Evolutionary conservation across 2,797 vertebrate genomes (phyloP).

Genomic region (Eulemur rubriventer): DNA sequence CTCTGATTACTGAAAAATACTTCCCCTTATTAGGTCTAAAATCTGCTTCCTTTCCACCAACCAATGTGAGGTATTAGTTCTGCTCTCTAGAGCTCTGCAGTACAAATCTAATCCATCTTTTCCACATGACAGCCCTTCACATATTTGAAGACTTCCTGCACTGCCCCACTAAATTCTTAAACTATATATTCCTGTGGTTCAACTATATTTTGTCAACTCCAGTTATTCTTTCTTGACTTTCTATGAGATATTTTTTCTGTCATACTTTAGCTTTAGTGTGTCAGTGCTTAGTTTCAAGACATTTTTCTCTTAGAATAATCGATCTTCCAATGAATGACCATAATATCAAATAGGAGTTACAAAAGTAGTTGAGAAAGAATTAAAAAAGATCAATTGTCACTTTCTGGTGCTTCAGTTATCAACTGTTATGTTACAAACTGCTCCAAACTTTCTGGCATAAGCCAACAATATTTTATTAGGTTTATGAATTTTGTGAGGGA

Average conservation of each 20-base stretch:
- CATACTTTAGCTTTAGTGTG: constrained; percentile 33
- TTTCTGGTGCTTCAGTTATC: not conserved
- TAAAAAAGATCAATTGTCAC: not conserved
- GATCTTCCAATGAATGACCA: not conserved
- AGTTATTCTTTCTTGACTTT: constrained; percentile 45
- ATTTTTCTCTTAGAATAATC: constrained; percentile 7
- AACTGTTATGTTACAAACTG: not conserved
- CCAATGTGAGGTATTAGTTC: constrained; percentile 56
- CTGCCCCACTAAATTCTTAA: constrained; percentile 43
- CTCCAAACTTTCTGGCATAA: not conserved
- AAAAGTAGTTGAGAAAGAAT: not conserved
- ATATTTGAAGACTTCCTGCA: constrained; percentile 56
- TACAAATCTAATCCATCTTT: constrained; percentile 65
- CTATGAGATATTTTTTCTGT: constrained; percentile 14
- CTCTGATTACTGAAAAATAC: constrained; percentile 39
- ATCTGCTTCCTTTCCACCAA: constrained; percentile 12
- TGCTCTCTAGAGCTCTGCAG: constrained; percentile 45
- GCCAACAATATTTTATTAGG: not conserved
- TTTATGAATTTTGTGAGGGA: not conserved
- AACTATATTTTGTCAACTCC: constrained; percentile 45
- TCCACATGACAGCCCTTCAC: constrained; percentile 62
- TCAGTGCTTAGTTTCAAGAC: constrained; percentile 33
- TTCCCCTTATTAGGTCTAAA: constrained; percentile 33
- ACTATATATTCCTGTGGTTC: constrained; percentile 58
- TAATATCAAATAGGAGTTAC: not conserved